Base-by-base conservation (phyloP, 2,797 vertebrate genomes). In the Merluccius polli region DNA sequence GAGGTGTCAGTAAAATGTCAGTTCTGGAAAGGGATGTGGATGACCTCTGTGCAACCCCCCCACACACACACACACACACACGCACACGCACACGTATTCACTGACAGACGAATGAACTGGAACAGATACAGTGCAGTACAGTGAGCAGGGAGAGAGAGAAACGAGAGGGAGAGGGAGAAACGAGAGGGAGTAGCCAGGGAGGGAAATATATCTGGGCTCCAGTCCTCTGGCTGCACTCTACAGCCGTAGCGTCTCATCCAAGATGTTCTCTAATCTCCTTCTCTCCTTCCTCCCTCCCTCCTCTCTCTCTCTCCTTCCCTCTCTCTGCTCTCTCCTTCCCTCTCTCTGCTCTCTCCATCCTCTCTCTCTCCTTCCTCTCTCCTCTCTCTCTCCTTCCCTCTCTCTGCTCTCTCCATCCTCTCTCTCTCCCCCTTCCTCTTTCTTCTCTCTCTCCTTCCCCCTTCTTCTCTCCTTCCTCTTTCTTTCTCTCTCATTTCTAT, bases 1-100 rank as follows among this genome's bases (percentile, higher is more conserved):
- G 87, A 90, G 87, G 86, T 24, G 89, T 90, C 88, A 82, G 89
- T 93, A 91, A 93, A 94, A 93, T 93, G 91, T 91, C 90, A 89
- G 89, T 89, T 91, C 92, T 89, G 86, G 79, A 67, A 59, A 85
- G 87, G 87, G 82, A 85, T 73, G 33, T 70, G 79, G 82, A 74
- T 85, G 87, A 89, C 87, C 87, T 84, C 83, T 75, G 74, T 74
- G 85, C 83, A 85, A 85, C 85, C 78, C 16, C 70, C 70, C 79
- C 76, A 79, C 75, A 80, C 82, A 82, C 71, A 71, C 38, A 65
- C 70, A 79, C 16, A 52, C 15, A 16, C 30, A 27, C 72, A 73
- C 71, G 59, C 8, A 79, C 65, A 77, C 8, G 75, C 31, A 75
- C 69, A 72, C 71, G 81, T 69, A 70, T 33, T 52, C 18, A 59